A percentile compares a stretch with the other conserved stretches of the same genome.
These are phyloP conservation scores for Entomobrya multifasciata DNA, from an alignment of 2,888 invertebrate genomes.

Conservation along the genomic window DNA sequence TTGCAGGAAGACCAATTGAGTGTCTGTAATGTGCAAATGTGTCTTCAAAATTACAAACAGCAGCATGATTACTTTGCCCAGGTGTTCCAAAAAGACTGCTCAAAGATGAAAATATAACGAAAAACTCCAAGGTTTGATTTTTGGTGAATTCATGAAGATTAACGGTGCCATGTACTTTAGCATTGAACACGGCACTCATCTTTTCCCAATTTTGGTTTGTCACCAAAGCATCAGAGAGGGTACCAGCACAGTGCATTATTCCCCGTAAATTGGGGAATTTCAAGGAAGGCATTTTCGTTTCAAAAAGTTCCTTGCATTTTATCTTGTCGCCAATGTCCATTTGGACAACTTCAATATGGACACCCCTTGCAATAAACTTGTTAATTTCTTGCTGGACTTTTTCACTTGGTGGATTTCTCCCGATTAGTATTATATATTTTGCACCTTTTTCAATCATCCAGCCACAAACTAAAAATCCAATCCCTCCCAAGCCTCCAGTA, in stretches of 20 bases:
- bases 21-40: conserved; percentile 59
- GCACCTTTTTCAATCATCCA: conserved; percentile 60
- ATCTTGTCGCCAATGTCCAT: conserved; percentile 15
- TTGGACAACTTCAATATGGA: not conserved
- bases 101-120: conserved; percentile 57
- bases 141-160: conserved; percentile 61
- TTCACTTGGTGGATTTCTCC: conserved; percentile 12
- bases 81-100: conserved; percentile 43
- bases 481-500: conserved; percentile 61
- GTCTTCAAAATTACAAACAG: conserved; percentile 65
- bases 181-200: conserved; percentile 8
- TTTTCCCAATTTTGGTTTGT: conserved; percentile 52
- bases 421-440: conserved; percentile 24
- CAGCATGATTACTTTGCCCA: conserved; percentile 63
- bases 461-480: conserved; percentile 36
- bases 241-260: conserved; percentile 59
- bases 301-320: conserved; percentile 28
- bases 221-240: conserved; percentile 40
- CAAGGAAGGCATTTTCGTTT: not conserved
- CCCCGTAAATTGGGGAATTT: conserved; percentile 50
- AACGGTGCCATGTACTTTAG: conserved; percentile 49
- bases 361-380: not conserved
- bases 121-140: conserved; percentile 56
- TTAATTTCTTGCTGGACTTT: conserved; percentile 45
- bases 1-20: conserved; percentile 65